Conservation (phyloP, 2,113 vertebrate genomes). For the Philantomba maxwellii region DNA sequence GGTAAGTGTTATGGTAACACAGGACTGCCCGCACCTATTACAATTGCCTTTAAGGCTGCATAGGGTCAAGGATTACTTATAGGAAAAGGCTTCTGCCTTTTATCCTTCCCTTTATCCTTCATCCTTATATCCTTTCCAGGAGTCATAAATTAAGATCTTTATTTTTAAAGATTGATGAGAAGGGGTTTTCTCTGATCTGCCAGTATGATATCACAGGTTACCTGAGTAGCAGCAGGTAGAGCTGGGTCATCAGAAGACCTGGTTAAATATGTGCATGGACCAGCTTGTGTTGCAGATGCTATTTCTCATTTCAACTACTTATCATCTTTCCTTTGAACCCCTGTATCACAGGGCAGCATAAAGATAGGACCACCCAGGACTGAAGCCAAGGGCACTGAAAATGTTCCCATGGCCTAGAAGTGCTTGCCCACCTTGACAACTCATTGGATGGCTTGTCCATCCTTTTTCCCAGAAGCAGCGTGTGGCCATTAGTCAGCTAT, state of each 20-base stretch:
- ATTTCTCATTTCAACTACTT: background rate
- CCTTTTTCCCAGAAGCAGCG: background rate
- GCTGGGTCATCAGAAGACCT: background rate
- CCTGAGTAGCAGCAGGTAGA: background rate
- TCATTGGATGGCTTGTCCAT: background rate
- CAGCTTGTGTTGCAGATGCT: background rate
- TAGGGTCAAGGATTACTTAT: background rate
- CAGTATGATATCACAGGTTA: background rate
- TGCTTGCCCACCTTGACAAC: background rate
- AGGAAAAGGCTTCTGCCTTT: background rate
- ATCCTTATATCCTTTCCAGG: background rate
- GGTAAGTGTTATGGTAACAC: background rate
- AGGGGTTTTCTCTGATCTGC: background rate
- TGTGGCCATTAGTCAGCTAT: background rate
- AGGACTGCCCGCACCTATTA: no score
- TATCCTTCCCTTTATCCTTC: no score
- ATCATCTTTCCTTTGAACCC: background rate
- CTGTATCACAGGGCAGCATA: background rate
- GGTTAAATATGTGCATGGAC: background rate
- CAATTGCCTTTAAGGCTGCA: background rate
- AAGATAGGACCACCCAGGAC: background rate
- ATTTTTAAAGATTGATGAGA: background rate
- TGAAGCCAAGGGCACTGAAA: background rate
- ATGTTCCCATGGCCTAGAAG: background rate
- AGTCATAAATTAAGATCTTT: background rate